These are phyloP conservation scores for Lasioglossum baleicum DNA, from an alignment of 1,140 invertebrate species.

Conservation along the genomic window DNA sequence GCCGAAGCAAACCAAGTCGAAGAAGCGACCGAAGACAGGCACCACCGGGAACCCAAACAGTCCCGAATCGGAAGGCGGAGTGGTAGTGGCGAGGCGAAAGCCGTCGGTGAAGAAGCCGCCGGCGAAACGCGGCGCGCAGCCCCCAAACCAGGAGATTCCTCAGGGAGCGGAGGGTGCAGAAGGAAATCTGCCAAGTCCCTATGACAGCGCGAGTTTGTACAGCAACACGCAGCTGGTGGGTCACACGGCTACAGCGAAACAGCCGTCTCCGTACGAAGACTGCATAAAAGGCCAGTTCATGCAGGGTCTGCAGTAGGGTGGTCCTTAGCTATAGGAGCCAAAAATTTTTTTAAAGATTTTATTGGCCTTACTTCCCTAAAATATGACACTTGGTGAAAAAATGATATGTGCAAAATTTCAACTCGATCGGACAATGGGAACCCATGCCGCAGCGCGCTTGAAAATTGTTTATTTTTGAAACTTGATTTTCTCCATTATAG, in stretches of 20 bases:
- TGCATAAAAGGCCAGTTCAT: constrained; percentile 87
- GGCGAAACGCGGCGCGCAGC: constrained; percentile 74
- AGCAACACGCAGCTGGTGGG: constrained; percentile 86
- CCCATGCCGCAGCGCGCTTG: too few species aligned
- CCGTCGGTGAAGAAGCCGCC: constrained; percentile 88
- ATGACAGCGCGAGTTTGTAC: constrained; percentile 89
- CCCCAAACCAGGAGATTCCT: constrained; percentile 82
- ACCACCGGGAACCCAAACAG: constrained; percentile 82
- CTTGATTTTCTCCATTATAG: too few species aligned
- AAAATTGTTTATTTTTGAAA: too few species aligned
- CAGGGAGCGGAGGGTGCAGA: constrained; percentile 83
- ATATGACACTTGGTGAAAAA: too few species aligned
- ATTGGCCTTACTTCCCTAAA: too few species aligned
- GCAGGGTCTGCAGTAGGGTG: constrained; percentile 81
- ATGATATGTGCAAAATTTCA: too few species aligned
- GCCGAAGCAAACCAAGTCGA: constrained; percentile 86
- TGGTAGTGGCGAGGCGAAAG: constrained; percentile 83
- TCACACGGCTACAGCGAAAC: constrained; percentile 82
- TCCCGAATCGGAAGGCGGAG: constrained; percentile 81
- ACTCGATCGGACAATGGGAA: too few species aligned
- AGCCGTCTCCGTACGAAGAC: constrained; percentile 93
- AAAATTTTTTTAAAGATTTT: too few species aligned
- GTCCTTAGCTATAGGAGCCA: too few species aligned
- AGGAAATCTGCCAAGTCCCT: constrained; percentile 85
- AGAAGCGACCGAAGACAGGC: constrained; percentile 84